Percentiles rank a stretch among this genome's conserved stretches.
Evolutionary conservation across 23 tunicate species (phyloP).

Genomic region (Aplidium turbinatum): DNA sequence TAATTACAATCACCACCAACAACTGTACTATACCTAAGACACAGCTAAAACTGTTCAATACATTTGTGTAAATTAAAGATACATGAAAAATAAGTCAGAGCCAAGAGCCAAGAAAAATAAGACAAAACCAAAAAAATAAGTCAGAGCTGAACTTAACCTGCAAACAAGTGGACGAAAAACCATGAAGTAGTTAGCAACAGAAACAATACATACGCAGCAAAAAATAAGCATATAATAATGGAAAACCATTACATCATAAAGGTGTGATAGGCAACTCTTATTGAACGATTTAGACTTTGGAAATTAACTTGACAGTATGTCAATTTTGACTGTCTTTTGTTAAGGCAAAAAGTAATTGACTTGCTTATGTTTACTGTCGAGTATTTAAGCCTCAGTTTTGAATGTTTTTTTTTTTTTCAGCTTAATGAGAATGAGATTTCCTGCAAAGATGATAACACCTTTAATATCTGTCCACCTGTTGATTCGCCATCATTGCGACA

Average conservation of each 20-base stretch:
- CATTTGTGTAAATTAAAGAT: constrained; percentile 2
- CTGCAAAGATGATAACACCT: too few species aligned
- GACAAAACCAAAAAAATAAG: neutral
- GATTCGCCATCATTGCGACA: too few species aligned
- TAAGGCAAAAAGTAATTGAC: neutral
- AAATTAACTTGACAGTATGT: neutral
- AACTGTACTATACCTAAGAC: neutral
- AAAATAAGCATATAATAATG: constrained; percentile 2
- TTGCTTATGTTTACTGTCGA: too few species aligned
- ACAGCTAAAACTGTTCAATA: constrained; percentile 3
- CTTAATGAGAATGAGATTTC: too few species aligned
- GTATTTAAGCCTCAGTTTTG: too few species aligned
- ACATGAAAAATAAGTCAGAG: neutral
- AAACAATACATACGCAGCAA: neutral
- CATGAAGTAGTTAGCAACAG: constrained; percentile 4
- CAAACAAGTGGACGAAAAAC: neutral
- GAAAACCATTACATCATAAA: neutral
- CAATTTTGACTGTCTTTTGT: neutral
- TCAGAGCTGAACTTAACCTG: constrained; percentile 1
- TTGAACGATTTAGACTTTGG: neutral
- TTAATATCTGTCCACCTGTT: too few species aligned
- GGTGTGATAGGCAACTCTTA: neutral
- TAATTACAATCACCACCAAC: too few species aligned
- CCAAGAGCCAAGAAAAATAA: too few species aligned
- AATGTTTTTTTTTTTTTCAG: too few species aligned